phyloP scores from a whole-genome alignment of 2,797 vertebrate species.

The Etheostoma nigrum region DNA sequence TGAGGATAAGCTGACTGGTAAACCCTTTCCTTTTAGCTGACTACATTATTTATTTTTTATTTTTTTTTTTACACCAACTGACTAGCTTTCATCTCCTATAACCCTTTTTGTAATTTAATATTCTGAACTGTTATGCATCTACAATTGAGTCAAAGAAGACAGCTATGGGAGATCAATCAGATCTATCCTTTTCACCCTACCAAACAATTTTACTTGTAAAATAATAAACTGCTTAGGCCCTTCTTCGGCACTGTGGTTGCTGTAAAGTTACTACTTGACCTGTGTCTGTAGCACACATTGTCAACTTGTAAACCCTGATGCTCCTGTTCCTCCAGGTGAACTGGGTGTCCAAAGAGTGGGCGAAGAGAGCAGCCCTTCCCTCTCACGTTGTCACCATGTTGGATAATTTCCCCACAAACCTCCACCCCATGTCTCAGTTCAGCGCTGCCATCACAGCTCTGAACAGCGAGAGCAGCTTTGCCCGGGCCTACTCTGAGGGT shows the following conservation, averaged over 20 bases:
- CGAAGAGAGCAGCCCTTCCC: conserved; percentile 93
- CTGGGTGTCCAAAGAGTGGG: conserved; percentile 97
- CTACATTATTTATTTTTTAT: conserved; percentile 3
- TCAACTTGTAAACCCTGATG: background rate
- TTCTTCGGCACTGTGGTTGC: background rate
- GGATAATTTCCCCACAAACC: conserved; percentile 97
- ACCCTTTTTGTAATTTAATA: conserved; percentile 8
- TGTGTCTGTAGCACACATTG: background rate
- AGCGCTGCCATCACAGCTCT: conserved; percentile 95
- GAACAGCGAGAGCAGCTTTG: conserved; percentile 97
- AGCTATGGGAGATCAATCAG: background rate
- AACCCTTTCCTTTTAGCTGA: conserved; percentile 10
- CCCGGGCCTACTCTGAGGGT: conserved; percentile 93
- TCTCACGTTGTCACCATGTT: conserved; percentile 98
- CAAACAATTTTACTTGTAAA: background rate
- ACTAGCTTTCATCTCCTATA: background rate
- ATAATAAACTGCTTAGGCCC: background rate
- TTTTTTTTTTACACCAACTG: background rate
- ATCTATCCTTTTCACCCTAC: background rate
- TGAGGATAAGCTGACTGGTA: conserved; percentile 29
- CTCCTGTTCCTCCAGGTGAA: conserved; percentile 81
- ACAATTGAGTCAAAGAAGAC: background rate
- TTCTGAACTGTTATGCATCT: background rate
- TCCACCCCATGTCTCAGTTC: conserved; percentile 98
- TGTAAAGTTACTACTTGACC: background rate